A percentile compares a stretch with the other conserved stretches of the same genome.
Evolutionary conservation across 2,888 invertebrate genomes (phyloP).

Genomic region (Brachyptera risi): DNA sequence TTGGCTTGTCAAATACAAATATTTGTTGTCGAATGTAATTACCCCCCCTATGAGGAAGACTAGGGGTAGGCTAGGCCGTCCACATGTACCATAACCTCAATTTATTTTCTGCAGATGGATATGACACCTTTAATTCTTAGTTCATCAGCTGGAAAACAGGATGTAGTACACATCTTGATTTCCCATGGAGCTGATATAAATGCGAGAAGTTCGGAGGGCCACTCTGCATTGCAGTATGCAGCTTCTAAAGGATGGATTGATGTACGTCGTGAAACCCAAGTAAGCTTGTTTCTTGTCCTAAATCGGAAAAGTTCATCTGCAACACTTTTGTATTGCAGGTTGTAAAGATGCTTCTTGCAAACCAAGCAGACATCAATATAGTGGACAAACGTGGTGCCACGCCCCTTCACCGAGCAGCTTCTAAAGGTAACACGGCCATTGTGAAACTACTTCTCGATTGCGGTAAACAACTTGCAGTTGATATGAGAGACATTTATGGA

Average conservation of each 20-base stretch:
- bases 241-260: conserved; percentile 77
- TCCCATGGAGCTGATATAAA: conserved; percentile 68
- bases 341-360: conserved; percentile 59
- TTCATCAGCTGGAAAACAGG: conserved; percentile 68
- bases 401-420: conserved; percentile 75
- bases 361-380: conserved; percentile 66
- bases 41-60: too few relatives aligned
- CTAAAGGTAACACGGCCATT: conserved; percentile 65
- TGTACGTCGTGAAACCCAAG: conserved; percentile 45
- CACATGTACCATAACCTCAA: neutral
- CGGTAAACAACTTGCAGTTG: conserved; percentile 43
- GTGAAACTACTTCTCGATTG: conserved; percentile 61
- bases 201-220: conserved; percentile 66
- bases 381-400: conserved; percentile 65
- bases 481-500: neutral
- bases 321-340: conserved; percentile 52
- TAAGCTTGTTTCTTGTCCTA: neutral
- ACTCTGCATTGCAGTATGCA: conserved; percentile 79
- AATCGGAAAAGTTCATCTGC: too few relatives aligned
- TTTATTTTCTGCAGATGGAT: conserved; percentile 47
- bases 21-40: neutral
- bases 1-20: conserved; percentile 18
- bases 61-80: too few relatives aligned
- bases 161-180: conserved; percentile 63
- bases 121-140: conserved; percentile 78